Conservation (phyloP, 2,888 invertebrate species). For the Meghimatium bilineatum region DNA sequence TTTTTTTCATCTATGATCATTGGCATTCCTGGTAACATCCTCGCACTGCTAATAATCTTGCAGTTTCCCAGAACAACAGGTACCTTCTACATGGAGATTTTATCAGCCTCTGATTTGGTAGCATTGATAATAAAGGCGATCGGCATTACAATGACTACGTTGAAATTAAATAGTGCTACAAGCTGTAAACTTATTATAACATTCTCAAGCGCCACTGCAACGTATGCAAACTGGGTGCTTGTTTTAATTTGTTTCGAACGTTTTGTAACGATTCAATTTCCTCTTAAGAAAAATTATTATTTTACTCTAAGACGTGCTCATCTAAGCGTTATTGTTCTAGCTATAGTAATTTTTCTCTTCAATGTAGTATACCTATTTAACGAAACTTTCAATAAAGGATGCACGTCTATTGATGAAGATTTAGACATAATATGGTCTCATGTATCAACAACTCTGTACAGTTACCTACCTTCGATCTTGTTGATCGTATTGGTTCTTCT, state of each 20-base stretch:
- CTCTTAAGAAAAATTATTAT: slow-evolving; percentile 13
- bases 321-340: background rate
- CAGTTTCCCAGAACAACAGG: background rate
- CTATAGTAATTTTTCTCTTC: background rate
- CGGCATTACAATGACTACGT: background rate
- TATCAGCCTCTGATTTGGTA: background rate
- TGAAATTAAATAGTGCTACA: background rate
- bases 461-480: slow-evolving; percentile 1
- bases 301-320: slow-evolving; percentile 14
- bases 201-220: background rate
- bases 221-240: slow-evolving; percentile 20
- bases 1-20: background rate
- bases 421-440: background rate
- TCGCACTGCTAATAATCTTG: slow-evolving; percentile 4
- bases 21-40: slow-evolving; percentile 22
- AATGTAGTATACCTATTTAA: background rate
- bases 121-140: background rate
- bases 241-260: slow-evolving; percentile 32
- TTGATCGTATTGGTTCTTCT: background rate
- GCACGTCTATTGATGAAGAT: background rate
- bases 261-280: background rate
- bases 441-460: background rate
- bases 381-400: background rate
- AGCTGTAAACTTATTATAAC: slow-evolving; percentile 4
- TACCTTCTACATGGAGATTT: slow-evolving; percentile 9